Conservation (phyloP, 2,797 vertebrate species). For the Lepilemur septentrionalis region DNA sequence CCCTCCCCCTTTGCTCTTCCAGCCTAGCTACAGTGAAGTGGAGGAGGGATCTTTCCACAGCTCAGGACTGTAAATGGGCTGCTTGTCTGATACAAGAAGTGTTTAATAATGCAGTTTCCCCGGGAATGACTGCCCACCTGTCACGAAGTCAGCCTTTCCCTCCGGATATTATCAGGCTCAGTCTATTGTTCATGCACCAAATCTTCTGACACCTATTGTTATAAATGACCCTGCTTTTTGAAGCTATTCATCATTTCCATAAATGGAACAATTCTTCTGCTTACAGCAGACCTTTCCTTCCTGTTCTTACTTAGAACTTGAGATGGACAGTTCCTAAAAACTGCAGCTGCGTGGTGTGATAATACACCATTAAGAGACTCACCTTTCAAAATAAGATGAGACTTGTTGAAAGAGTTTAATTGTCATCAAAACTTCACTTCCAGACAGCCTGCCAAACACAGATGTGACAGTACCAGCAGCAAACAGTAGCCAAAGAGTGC, state of each 20-base stretch:
- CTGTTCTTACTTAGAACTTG: slow-evolving; percentile 30
- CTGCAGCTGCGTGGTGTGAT: slow-evolving; percentile 27
- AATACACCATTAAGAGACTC: slow-evolving; percentile 44
- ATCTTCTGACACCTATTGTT: slow-evolving; percentile 60
- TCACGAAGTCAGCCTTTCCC: slow-evolving; percentile 19
- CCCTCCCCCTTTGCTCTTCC: background rate
- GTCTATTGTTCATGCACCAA: slow-evolving; percentile 56
- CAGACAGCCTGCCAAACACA: background rate
- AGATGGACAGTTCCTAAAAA: slow-evolving; percentile 62
- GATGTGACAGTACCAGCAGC: background rate
- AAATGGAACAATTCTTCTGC: slow-evolving; percentile 65
- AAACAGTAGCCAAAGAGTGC: background rate
- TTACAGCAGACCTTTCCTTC: slow-evolving; percentile 63
- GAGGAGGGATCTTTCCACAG: background rate
- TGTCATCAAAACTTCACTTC: background rate
- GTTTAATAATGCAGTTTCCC: slow-evolving; percentile 34
- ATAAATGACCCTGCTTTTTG: slow-evolving; percentile 68
- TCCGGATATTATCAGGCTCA: slow-evolving; percentile 24
- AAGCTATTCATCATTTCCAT: slow-evolving; percentile 67
- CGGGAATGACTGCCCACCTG: background rate
- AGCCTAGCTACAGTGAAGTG: background rate
- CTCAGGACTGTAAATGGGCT: background rate
- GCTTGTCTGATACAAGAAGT: slow-evolving; percentile 49
- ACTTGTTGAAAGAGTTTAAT: slow-evolving; percentile 61
- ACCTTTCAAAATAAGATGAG: slow-evolving; percentile 66